Evolutionary conservation across 2,113 vertebrate genomes (phyloP).

Genomic region (Scomber japonicus): DNA sequence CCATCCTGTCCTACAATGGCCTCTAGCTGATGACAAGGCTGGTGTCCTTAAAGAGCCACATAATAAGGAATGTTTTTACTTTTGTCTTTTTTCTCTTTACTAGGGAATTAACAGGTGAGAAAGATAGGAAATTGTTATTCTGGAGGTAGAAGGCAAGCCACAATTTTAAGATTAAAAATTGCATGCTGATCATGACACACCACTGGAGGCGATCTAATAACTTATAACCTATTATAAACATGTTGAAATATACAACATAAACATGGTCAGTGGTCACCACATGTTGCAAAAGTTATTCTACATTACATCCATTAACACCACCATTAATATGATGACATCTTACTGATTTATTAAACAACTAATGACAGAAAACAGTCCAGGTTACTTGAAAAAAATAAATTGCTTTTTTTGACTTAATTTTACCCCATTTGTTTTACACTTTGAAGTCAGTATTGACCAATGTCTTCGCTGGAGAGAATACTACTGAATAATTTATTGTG

Average conservation of each 20-base stretch:
- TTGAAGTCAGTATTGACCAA: background rate
- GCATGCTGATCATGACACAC: background rate
- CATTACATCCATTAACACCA: no score
- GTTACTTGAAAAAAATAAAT: no score
- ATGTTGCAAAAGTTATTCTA: no score
- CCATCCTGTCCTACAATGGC: slow-evolving; percentile 48
- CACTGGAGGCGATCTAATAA: background rate
- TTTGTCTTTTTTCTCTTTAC: background rate
- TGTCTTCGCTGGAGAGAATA: background rate
- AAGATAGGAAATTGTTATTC: no score
- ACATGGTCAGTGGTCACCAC: background rate
- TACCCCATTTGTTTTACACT: background rate
- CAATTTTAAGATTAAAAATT: no score
- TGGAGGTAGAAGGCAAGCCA: no score
- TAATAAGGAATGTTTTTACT: background rate
- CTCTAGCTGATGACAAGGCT: slow-evolving; percentile 53
- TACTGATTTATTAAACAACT: no score
- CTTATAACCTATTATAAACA: background rate
- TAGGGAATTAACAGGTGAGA: no score
- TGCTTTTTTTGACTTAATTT: no score
- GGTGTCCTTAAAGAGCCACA: background rate
- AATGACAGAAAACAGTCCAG: no score
- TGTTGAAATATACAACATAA: background rate
- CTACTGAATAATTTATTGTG: no score
- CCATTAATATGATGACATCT: no score